These are phyloP conservation scores for Tenthredo distinguenda DNA, from an alignment of 2,888 invertebrate genomes.

Conservation along the genomic window DNA sequence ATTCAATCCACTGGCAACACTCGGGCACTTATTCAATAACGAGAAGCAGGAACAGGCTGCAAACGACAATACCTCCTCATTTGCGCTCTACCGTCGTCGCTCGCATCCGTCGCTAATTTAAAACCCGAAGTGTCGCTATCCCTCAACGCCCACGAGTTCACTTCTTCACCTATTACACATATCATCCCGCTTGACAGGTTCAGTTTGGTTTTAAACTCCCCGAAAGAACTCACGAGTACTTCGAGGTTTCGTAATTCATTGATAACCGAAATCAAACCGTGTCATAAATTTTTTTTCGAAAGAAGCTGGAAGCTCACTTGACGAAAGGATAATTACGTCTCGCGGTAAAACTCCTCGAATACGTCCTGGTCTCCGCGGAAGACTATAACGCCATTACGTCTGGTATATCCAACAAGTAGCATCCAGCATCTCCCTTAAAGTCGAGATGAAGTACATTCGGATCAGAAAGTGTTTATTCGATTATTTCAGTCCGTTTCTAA, in stretches of 20 bases:
- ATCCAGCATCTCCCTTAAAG: constrained; percentile 20
- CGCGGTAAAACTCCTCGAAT: neutral
- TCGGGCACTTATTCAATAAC: constrained; percentile 39
- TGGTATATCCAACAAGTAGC: neutral
- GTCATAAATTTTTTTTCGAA: too few species aligned
- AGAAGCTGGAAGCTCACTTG: too few species aligned
- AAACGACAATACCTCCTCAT: constrained; percentile 27
- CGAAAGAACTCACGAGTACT: neutral
- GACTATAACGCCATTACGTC: neutral
- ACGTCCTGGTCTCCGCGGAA: neutral
- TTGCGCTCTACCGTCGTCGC: neutral
- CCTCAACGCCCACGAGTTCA: constrained; percentile 17
- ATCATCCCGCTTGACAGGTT: neutral
- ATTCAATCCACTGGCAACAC: constrained; percentile 26
- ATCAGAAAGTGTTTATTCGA: neutral
- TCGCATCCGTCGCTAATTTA: constrained; percentile 36
- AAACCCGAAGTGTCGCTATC: constrained; percentile 26
- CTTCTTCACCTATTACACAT: neutral
- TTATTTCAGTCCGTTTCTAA: neutral
- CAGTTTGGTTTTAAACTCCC: neutral
- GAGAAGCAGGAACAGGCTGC: constrained; percentile 29
- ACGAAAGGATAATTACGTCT: too few species aligned
- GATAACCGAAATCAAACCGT: too few species aligned
- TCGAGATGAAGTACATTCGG: neutral
- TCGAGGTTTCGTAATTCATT: neutral